These are phyloP conservation scores for Holotrichia oblita DNA, from an alignment of 1,140 invertebrate species.

Conservation along the genomic window DNA sequence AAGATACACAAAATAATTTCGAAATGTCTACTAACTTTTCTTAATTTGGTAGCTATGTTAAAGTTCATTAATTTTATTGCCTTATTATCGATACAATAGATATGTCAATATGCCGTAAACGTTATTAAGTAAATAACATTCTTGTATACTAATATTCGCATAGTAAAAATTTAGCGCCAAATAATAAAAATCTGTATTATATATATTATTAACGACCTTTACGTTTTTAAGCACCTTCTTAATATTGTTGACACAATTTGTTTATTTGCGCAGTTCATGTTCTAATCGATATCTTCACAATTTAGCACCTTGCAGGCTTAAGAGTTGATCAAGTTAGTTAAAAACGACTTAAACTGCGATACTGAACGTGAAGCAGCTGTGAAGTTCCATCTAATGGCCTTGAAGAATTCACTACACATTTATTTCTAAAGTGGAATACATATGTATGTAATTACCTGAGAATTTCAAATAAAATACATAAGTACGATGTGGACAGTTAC, in stretches of 20 bases:
- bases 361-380: background rate
- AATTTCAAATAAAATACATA: background rate
- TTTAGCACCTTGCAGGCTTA: background rate
- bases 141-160: background rate
- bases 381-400: background rate
- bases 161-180: constrained; percentile 5
- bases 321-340: background rate
- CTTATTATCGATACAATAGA: background rate
- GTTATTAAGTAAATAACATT: background rate
- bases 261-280: constrained; percentile 29
- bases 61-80: background rate
- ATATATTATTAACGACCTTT: constrained; percentile 12
- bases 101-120: background rate
- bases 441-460: background rate
- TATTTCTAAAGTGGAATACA: background rate
- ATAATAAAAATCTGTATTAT: background rate
- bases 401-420: background rate
- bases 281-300: constrained; percentile 1
- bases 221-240: constrained; percentile 14
- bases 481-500: background rate
- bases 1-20: too few species aligned
- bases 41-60: background rate
- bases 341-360: background rate
- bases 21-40: background rate
- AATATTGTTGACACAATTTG: constrained; percentile 31